Base-by-base conservation (phyloP, 1,140 invertebrate genomes). In the Sitodiplosis mosellana region DNA sequence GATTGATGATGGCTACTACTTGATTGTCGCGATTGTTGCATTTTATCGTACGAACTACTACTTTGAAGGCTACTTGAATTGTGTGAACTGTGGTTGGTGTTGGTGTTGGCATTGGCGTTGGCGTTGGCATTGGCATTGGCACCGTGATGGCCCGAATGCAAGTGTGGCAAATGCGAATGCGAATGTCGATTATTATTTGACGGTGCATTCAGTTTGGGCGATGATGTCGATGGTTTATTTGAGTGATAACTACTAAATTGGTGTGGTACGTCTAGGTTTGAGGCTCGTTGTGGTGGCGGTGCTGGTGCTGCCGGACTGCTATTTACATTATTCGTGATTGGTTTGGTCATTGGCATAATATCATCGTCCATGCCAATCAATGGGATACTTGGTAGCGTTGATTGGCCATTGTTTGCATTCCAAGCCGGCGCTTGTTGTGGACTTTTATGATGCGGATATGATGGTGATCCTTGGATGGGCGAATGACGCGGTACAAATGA, bases 331-430 rank as follows among this genome's bases (percentile, higher is more conserved):
- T 44, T 18, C 52, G 49, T 15, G 57, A 52, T 18, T 60, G 53
- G 22, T 47, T 48, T 58, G 52, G 47, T 15, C 17, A 52, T 18
- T 36, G 51, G n/a, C 6, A 49, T 53, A 49, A 61, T 65, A 50
- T 71, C 67, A 54, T 82, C 79, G 55, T 83, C 81, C 21, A 78
- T 64, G 40, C 76, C 75, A 51, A 85, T 82, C 73, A 84, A 78
- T 7, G 81, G 81, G 45, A 86, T 71, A 56, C 81, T 84, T 47
- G 78, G 80, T 42, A 79, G 65, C 2, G 77, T 75, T 63, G 75
- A 70, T 66, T 73, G 65, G 45, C 68, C 61, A 59, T 74, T 66
- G 52, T 72, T 65, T 49, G 60, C 65, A 55, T 75, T 66, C 70
- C 69, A 77, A 53, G 59, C 58, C 43, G 62, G 62, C 27, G 62